phyloP scores from a whole-genome alignment of 1,140 invertebrate genomes.

The Cherax quadricarinatus region DNA sequence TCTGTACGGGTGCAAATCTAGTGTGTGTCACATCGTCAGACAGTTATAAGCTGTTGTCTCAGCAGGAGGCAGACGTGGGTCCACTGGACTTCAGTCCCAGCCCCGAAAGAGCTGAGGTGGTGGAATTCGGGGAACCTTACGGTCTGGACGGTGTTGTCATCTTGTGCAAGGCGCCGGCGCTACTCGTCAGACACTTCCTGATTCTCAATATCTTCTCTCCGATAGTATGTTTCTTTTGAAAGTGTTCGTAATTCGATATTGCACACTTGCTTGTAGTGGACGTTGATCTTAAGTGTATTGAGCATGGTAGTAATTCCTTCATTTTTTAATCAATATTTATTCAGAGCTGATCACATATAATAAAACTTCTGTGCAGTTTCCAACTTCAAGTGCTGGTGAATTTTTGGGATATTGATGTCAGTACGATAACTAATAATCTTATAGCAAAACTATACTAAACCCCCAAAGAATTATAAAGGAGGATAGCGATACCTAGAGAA shows the following conservation, averaged over 20 bases:
- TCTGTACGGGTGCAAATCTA: too few species aligned
- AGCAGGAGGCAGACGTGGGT: slow-evolving; percentile 45
- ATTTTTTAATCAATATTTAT: not conserved
- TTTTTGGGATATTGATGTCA: too few species aligned
- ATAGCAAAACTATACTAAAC: too few species aligned
- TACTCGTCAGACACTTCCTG: slow-evolving; percentile 24
- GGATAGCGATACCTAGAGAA: too few species aligned
- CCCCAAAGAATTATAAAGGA: too few species aligned
- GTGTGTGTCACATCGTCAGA: too few species aligned
- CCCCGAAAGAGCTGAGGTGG: slow-evolving; percentile 2
- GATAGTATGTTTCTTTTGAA: not conserved
- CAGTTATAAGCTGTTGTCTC: too few species aligned
- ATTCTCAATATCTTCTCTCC: slow-evolving; percentile 48
- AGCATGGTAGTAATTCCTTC: not conserved
- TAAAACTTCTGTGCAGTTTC: too few species aligned
- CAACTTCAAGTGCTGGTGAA: too few species aligned
- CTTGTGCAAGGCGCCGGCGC: slow-evolving; percentile 26
- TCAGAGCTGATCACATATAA: too few species aligned
- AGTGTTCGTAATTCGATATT: not conserved
- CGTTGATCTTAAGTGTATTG: not conserved
- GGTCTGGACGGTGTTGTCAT: slow-evolving; percentile 41
- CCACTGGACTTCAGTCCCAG: slow-evolving; percentile 42
- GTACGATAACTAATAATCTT: too few species aligned
- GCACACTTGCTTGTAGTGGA: not conserved
- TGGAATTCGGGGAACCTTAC: slow-evolving; percentile 32